Conservation (phyloP, 2,113 vertebrate genomes). For the Semicossyphus pulcher region DNA sequence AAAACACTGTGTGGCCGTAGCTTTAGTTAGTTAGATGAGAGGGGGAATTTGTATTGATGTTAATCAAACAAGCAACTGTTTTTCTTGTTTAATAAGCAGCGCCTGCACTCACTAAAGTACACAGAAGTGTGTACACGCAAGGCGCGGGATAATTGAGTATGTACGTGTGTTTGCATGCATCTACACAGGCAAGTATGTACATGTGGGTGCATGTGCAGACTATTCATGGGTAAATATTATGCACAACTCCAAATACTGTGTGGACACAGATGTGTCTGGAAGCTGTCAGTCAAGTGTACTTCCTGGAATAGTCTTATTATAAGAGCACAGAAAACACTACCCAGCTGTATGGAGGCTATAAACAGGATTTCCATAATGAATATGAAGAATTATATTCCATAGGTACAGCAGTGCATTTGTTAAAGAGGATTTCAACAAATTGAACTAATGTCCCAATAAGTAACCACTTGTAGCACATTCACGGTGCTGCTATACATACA, state of each 20-base stretch:
- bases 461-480: neutral
- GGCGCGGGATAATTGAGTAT: conserved; percentile 20
- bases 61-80: conserved; percentile 78
- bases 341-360: neutral
- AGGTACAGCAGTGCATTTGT: neutral
- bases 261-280: conserved; percentile 9
- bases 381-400: neutral
- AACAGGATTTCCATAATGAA: conserved; percentile 22
- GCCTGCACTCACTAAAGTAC: conserved; percentile 34
- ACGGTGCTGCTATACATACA: neutral
- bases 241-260: neutral
- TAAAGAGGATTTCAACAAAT: conserved; percentile 9
- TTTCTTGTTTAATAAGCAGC: conserved; percentile 67
- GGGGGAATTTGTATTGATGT: conserved; percentile 72
- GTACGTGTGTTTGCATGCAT: conserved; percentile 7
- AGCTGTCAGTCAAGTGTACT: conserved; percentile 21
- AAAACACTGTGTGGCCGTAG: conserved; percentile 65
- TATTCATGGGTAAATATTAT: conserved; percentile 7
- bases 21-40: conserved; percentile 74
- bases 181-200: neutral
- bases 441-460: neutral
- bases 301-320: neutral
- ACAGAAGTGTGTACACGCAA: conserved; percentile 7
- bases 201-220: conserved; percentile 2
- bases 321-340: neutral